Evolutionary conservation across 2,113 vertebrate species (phyloP), one percentile per base, ranked within the genome.

Genomic region (Silurus asotus): DNA sequence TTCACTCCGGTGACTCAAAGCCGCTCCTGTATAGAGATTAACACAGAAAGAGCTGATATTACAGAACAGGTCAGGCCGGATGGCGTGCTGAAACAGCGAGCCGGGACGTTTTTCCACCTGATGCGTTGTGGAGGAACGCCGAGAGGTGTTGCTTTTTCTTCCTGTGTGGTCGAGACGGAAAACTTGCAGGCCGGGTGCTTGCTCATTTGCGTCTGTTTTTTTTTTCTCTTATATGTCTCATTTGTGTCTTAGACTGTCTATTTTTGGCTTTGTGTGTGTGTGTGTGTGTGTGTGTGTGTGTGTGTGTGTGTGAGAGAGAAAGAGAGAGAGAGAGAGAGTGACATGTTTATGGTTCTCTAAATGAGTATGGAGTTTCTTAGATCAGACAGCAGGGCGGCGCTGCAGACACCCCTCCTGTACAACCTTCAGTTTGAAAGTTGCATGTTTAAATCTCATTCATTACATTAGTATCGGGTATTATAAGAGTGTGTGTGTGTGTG

Each of bases 41-140:
- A 80, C 81, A 37, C 49, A 1, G 25, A 80, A 19, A 80, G 56
- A 17, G 45, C n/a, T 80, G 84, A 83, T 85, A 86, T 86, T 61
- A 81, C 80, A 88, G 85, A 88, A 89, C 88, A 69, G 86, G 88
- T 86, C 83, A 56, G 76, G 78, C 84, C 56, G 86, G 88, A 88
- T 88, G 84, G 67, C 15, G 49, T 8, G 62, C 53, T 61, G 15
- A 61, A 28, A 61, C 77, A 49, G 51, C 9, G 53, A 65, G 81
- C 81, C 83, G 9, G 86, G 80, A 72, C 65, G 25, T 85, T 86
- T 89, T 86, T 89, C 88, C 88, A 84, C 86, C 88, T 83, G 70
- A 86, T 86, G 69, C 85, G 55, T 75, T 28, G 88, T 82, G 62
- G 48, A 87, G 74, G 76, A 87, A 85, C 64, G 80, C 51, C 45